Evolutionary conservation across 1,140 invertebrate genomes (phyloP), one percentile per base, ranked within the genome.

Genomic region (Aphelenchoides avenae): DNA sequence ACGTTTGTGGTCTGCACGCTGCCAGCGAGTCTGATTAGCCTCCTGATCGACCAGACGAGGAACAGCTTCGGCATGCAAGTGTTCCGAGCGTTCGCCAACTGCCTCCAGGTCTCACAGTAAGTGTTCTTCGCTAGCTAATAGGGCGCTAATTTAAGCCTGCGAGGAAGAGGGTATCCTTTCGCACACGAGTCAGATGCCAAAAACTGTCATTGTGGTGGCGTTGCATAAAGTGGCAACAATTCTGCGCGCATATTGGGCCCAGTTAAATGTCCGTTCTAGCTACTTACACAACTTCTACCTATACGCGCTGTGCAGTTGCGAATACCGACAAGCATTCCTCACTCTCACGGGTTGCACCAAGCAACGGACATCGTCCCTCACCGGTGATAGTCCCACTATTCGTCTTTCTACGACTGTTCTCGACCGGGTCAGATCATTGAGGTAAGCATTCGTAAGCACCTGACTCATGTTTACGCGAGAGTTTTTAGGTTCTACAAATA

Each of bases 1-100:
- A 73, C 71, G 11, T 73, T 73, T 44, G 63, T 73, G 0, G 41
- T 71, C 30, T 73, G 71, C 53, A 75, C 63, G 30, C 41, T 73
- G 24, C 70, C 70, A 15, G 70, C 70, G 20, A 20, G 39, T 3
- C 1, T 58, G 13, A n/a, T 55, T 27, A 64, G 59, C 46, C 31
- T 67, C 15, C 60, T 70, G 37, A 50, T 70, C 34, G 49, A 60
- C 48, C 34, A 58, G 15, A 24, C 57, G 3, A 29, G 30, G 5
- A 56, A 54, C 31, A 63, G 43, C 15, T 5, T 64, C 0, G 59
- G 52, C 11, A 60, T 74, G 51, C 70, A 73, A 52, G 59, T 71
- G 15, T 73, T 73, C 58, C 49, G 71, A 30, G 71, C 70, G 4
- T 44, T 71, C 26, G 70, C 70, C 11, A 73, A 73, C 39, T 61